Percentiles rank a stretch among this genome's conserved stretches.
Conservation (phyloP, 2,797 vertebrate genomes). For the Periparus ater region DNA sequence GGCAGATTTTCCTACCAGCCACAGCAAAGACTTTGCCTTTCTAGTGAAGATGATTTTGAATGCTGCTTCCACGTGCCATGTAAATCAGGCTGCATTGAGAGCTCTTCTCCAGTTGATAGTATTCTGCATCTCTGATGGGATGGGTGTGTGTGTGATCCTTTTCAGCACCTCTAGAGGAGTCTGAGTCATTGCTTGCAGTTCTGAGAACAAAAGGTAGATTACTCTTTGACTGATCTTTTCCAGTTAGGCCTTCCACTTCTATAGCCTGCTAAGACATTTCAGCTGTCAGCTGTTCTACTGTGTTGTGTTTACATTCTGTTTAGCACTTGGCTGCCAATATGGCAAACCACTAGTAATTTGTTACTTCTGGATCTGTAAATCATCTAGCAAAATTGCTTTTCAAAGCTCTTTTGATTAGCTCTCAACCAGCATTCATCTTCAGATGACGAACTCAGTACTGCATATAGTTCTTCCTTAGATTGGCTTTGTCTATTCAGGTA, state of each 20-base stretch:
- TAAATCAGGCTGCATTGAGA: background rate
- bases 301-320: background rate
- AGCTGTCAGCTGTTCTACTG: background rate
- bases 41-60: background rate
- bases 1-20: background rate
- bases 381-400: background rate
- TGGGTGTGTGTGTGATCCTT: rapidly evolving
- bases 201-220: background rate
- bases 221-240: background rate
- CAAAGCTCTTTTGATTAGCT: background rate
- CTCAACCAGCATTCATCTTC: background rate
- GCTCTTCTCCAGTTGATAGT: background rate
- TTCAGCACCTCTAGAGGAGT: background rate
- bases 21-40: background rate
- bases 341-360: background rate
- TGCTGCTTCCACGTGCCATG: background rate
- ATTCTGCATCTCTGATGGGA: background rate
- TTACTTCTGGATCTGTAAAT: background rate
- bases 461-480: background rate
- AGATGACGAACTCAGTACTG: slow-evolving; percentile 4
- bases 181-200: background rate
- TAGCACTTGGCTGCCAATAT: background rate
- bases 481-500: background rate
- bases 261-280: background rate
- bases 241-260: background rate